Conservation (phyloP, 2,888 invertebrate species). For the Drosophila anomalipes region DNA sequence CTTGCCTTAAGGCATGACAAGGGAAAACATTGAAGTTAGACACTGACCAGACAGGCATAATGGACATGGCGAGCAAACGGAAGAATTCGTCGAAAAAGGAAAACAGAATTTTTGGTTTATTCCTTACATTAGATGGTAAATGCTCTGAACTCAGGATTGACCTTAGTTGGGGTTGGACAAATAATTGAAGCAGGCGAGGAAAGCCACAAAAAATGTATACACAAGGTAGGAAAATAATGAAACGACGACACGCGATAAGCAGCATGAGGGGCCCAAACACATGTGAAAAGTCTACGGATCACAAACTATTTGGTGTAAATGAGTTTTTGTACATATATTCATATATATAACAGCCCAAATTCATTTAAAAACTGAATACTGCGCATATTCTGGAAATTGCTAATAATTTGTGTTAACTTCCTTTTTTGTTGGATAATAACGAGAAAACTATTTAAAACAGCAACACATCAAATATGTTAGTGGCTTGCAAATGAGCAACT, state of each 20-base stretch:
- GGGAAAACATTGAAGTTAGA: constrained; percentile 7
- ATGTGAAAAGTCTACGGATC: constrained; percentile 6
- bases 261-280: neutral
- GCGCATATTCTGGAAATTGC: constrained; percentile 22
- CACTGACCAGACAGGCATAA: constrained; percentile 24
- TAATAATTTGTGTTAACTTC: constrained; percentile 34
- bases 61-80: constrained; percentile 29
- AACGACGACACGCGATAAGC: constrained; percentile 42
- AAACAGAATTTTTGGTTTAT: constrained; percentile 25
- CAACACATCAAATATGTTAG: constrained; percentile 59
- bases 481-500: constrained; percentile 72
- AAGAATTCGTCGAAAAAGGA: constrained; percentile 24
- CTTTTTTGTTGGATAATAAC: constrained; percentile 13
- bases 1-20: constrained; percentile 2
- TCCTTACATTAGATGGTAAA: constrained; percentile 19
- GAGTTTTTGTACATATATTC: neutral
- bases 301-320: constrained; percentile 20
- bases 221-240: constrained; percentile 48
- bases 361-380: constrained; percentile 13
- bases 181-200: constrained; percentile 14
- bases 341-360: neutral
- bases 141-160: constrained; percentile 42
- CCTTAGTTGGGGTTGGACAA: constrained; percentile 37
- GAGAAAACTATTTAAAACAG: constrained; percentile 65
- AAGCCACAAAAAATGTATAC: constrained; percentile 41